A percentile compares a stretch with the other conserved stretches of the same genome.
Evolutionary conservation across 1,140 invertebrate genomes (phyloP).

Genomic region (Drosophila orena): DNA sequence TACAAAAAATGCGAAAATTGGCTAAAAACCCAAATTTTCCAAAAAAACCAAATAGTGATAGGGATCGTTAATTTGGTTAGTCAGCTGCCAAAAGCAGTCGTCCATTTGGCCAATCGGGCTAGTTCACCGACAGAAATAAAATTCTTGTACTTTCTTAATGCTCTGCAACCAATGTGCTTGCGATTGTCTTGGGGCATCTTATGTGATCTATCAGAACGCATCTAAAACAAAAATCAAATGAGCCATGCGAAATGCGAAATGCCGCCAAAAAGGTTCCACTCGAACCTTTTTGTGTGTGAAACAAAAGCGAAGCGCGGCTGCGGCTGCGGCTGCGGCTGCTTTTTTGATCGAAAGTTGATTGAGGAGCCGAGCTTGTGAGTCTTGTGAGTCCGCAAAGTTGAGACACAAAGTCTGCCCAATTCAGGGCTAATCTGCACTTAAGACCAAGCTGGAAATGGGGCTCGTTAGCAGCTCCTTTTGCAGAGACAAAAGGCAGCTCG

Average conservation of each 20-base stretch:
- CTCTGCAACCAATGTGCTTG: slow-evolving; percentile 32
- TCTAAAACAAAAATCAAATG: slow-evolving; percentile 79
- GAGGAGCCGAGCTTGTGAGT: slow-evolving; percentile 59
- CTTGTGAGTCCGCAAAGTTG: slow-evolving; percentile 42
- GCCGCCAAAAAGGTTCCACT: slow-evolving; percentile 69
- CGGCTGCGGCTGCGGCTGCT: slow-evolving; percentile 56
- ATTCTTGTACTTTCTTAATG: background rate
- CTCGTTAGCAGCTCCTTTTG: slow-evolving; percentile 69
- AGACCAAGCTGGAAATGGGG: slow-evolving; percentile 8
- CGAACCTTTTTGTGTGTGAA: slow-evolving; percentile 52
- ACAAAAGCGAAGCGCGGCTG: slow-evolving; percentile 63
- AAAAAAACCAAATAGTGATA: too few relatives aligned
- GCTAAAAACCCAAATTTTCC: too few relatives aligned
- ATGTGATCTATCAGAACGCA: slow-evolving; percentile 71
- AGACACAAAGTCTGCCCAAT: slow-evolving; percentile 73
- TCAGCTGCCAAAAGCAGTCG: too few relatives aligned
- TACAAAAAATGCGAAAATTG: too few relatives aligned
- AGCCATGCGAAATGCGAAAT: slow-evolving; percentile 79
- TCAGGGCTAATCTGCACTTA: slow-evolving; percentile 73
- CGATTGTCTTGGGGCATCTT: slow-evolving; percentile 25
- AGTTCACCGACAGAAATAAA: too few relatives aligned
- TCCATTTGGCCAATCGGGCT: too few relatives aligned
- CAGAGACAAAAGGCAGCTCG: too few relatives aligned
- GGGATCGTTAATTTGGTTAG: too few relatives aligned
- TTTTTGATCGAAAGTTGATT: slow-evolving; percentile 81